phyloP scores from a whole-genome alignment of 2,113 vertebrate genomes.

The Cryptotis parvus region DNA sequence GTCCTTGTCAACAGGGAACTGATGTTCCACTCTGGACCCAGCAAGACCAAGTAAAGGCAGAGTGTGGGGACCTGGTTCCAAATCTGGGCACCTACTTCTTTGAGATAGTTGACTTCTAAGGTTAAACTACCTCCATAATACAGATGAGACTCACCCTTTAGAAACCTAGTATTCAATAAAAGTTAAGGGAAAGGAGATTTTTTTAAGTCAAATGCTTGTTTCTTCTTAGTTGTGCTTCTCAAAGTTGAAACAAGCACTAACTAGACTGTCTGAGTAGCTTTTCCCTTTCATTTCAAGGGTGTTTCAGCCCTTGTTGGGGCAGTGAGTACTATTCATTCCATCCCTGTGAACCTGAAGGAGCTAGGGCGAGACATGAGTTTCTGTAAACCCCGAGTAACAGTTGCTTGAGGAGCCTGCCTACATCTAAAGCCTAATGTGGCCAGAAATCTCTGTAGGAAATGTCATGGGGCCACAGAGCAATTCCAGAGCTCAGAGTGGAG shows the following conservation, averaged over 20 bases:
- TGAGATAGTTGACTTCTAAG: background rate
- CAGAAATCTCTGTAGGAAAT: too few species aligned
- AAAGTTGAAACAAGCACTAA: background rate
- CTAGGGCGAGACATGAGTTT: background rate
- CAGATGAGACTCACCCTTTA: background rate
- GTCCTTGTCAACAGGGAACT: too few species aligned
- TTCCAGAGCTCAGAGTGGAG: too few species aligned
- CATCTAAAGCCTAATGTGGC: too few species aligned
- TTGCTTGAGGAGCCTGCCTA: too few species aligned
- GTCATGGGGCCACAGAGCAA: too few species aligned
- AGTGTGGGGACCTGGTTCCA: background rate
- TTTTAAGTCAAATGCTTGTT: conserved; percentile 9
- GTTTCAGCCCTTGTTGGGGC: background rate
- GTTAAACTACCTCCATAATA: background rate
- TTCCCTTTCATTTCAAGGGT: background rate
- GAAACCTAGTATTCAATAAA: conserved; percentile 7
- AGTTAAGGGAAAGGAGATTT: conserved; percentile 25
- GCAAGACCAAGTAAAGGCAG: background rate
- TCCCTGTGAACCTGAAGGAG: background rate
- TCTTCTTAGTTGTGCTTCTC: background rate
- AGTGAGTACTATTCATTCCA: background rate
- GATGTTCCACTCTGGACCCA: background rate
- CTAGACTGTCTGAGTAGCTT: too few species aligned
- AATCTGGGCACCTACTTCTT: background rate
- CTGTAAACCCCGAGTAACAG: too few species aligned